Base-by-base conservation (phyloP, 2,888 invertebrate species). In the Harpagoxenus sublaevis region DNA sequence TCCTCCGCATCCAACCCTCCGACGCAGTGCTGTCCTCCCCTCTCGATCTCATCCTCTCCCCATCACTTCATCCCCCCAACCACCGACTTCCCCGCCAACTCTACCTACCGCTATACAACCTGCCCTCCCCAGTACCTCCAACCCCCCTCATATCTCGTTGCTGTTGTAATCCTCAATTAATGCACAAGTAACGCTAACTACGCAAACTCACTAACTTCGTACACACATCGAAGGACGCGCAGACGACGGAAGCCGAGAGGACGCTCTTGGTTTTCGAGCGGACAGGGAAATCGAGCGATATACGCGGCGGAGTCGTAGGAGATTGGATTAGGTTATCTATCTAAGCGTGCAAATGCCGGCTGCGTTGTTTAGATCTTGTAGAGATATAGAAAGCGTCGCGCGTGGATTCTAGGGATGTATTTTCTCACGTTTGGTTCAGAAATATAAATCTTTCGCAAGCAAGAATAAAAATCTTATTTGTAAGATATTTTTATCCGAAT, bases 151-250 rank as follows among this genome's bases (percentile, higher is more conserved):
- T 88, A 92, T 90, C 89, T 88, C 89, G 89, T 88, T 88, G 89
- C 89, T 82, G 91, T 92, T 92, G 91, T 92, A 92, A 92, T 92
- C 89, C 92, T 90, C 92, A 89, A 92, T 92, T 92, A 92, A 92
- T 89, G 91, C 90, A 88, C 92, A 89, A 91, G 90, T 90, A 92
- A 92, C 89, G 89, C 89, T 88, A 91, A 91, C 92, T 92, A 89
- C 87, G 88, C 89, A 87, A 89, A 90, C 90, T 91, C 88, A 70
- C 87, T 88, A 89, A 92, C 87, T 92, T 90, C 81, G 71, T 77
- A 86, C 88, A 87, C 89, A 89, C 87, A 87, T 87, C 84, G 79
- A 77, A 83, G 84, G 85, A 84, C 74, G 79, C 79, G 70, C 83
- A 65, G 81, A 77, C 71, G 79, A 70, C 65, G 65, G 88, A 87